Evolutionary conservation across 2,113 vertebrate species (phyloP), one percentile per base, ranked within the genome.

Genomic region (Caretta caretta): DNA sequence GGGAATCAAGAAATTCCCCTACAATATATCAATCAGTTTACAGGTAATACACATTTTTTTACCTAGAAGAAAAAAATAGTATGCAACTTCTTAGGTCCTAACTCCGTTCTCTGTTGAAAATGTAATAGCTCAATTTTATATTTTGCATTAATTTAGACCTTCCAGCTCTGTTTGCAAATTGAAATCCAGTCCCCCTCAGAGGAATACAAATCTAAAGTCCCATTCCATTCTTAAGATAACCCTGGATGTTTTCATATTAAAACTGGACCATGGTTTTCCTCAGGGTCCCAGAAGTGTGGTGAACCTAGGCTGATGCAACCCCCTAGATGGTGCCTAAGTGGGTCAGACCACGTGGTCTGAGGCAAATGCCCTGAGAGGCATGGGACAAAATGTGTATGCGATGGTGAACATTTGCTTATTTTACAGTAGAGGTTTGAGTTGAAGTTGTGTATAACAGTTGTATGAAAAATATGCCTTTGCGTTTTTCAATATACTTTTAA

Each of bases 21-120:
- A 35, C 1, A 49, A 3, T 57, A 91, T 6, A 2, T 46, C 80
- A 54, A 54, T 92, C 59, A 1, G 31, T 86, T 57, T 94, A 69
- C 51, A 72, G 86, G 94, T 88, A 87, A 93, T 49, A 83, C 56
- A 72, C 3, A 31, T 94, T 95, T 96, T 96, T 94, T 89, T 29
- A 91, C 86, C 62, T 83, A 42, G 49, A 84, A 95, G 86, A 38
- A 62, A 80, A 80, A 92, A 93, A 62, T 38, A 92, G 22, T 8
- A 31, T 12, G 10, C 25, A 48, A 1, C 20, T n/a, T 62, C 48
- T 92, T 53, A 93, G 56, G 22, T 35, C 29, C 59, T 84, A 93
- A 90, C 3, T 14, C 84, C 85, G 48, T 79, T 83, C 38, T 81
- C 53, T 84, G 29, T 22, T 95, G 62, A 95, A 97, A 95, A 94